Evolutionary conservation across 2,888 invertebrate species (phyloP).

Genomic region (Patella ulyssiponensis): DNA sequence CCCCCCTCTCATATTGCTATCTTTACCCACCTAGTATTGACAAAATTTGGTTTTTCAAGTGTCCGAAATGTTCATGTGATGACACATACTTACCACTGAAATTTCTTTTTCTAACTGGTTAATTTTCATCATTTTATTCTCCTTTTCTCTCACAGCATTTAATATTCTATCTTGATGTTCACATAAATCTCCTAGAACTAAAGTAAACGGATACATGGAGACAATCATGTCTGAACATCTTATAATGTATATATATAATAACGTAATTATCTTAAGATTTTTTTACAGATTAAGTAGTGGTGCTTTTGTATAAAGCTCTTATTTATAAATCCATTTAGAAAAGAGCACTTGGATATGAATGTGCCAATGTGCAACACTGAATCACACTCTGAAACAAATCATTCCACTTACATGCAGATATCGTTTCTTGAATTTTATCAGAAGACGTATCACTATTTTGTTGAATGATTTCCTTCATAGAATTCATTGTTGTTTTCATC

Average conservation of each 20-base stretch:
- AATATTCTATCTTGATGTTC: slow-evolving; percentile 50
- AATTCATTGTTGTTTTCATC: slow-evolving; percentile 36
- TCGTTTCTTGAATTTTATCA: slow-evolving; percentile 34
- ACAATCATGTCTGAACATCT: not conserved
- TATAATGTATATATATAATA: no score
- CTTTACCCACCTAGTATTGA: no score
- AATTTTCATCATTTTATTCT: slow-evolving; percentile 30
- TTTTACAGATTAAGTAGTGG: no score
- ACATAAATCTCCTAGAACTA: slow-evolving; percentile 50
- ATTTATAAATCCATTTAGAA: no score
- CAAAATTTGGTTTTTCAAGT: no score
- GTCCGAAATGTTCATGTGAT: no score
- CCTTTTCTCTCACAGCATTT: slow-evolving; percentile 43
- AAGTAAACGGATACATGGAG: slow-evolving; percentile 12
- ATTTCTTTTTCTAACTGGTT: slow-evolving; percentile 42
- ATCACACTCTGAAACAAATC: not conserved
- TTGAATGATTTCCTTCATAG: slow-evolving; percentile 38
- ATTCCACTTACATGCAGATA: slow-evolving; percentile 34
- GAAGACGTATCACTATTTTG: slow-evolving; percentile 28
- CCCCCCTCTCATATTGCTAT: no score
- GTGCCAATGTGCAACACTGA: no score
- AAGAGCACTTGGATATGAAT: no score
- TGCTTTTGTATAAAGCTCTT: no score
- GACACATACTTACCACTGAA: slow-evolving; percentile 29
- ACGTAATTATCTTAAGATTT: no score